Evolutionary conservation across 2,113 vertebrate genomes (phyloP), one percentile per base, ranked within the genome.

Genomic region (Notiomystis cincta): DNA sequence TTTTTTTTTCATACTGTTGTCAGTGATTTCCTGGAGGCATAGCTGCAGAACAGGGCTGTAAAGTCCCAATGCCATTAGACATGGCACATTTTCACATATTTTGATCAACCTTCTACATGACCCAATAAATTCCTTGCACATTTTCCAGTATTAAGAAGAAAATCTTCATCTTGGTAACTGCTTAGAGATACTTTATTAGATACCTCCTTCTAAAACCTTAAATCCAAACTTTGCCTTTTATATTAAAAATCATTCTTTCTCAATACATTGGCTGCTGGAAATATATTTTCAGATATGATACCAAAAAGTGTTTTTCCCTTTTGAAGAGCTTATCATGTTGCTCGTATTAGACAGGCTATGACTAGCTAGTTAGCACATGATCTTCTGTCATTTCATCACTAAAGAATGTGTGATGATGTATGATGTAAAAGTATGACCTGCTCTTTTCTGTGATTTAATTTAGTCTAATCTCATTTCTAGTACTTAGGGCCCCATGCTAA

Each of bases 281-380:
- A 54, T 66, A 17, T 50, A 2, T 82, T 76, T 86, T 70, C 35
- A 67, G 48, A 64, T 40, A 58, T 30, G 9, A 76, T 45, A 22
- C 23, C 30, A 50, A 18, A 13, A 40, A 50, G 3, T 11, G 22
- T 62, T 67, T 75, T 78, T 22, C 66, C 17, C 28, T 82, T 76
- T 75, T 54, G 33, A 75, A 79, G 37, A 54, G 9, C 4, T 2
- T 71, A 53, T 37, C 12, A 13, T 14, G 9, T 48, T 0, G 0
- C 21, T 50, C 50, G 21, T 42, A 42, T 58, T 66, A 76, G 24
- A 35, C n/a, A 10, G 4, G 11, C 9, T 67, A 22, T 51, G 83
- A 42, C 25, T 58, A 58, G 57, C 16, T 35, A 50, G 44, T 42
- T 50, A 37, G 27, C 31, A 58, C 17, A 58, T 25, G 31, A 21